A percentile compares a stretch with the other conserved stretches of the same genome.
These are phyloP conservation scores for Struthio camelus DNA, from an alignment of 2,113 vertebrate genomes.

Conservation along the genomic window DNA sequence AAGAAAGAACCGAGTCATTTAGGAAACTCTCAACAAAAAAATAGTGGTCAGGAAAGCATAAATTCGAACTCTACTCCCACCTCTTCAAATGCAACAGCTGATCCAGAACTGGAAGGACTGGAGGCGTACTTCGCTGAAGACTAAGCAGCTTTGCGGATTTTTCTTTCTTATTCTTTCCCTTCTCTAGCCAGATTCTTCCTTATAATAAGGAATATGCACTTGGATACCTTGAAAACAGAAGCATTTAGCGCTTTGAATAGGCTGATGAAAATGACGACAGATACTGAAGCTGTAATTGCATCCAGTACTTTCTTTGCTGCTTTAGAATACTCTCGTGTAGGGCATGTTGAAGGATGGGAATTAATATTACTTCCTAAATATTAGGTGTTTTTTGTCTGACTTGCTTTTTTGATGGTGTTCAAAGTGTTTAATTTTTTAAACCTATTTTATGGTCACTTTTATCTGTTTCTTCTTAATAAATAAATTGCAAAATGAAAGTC, in stretches of 20 bases:
- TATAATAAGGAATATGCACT: background rate
- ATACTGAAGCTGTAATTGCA: background rate
- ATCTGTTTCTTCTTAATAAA: slow-evolving; percentile 65
- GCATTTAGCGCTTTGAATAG: background rate
- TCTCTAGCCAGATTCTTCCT: background rate
- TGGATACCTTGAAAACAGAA: background rate
- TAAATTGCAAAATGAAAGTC: background rate
- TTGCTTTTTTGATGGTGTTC: background rate
- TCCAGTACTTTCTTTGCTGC: background rate
- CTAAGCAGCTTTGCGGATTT: slow-evolving; percentile 1
- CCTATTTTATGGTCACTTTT: background rate
- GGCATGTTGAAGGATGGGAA: background rate
- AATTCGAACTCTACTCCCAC: slow-evolving; percentile 25
- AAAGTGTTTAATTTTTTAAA: background rate
- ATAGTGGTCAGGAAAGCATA: slow-evolving; percentile 54
- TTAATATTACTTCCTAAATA: background rate
- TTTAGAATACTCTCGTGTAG: background rate
- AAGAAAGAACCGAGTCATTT: slow-evolving; percentile 81
- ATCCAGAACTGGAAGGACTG: slow-evolving; percentile 81
- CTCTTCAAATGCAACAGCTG: slow-evolving; percentile 48
- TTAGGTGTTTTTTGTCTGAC: background rate
- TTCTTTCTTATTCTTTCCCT: background rate
- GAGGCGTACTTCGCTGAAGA: slow-evolving; percentile 82
- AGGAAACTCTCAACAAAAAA: slow-evolving; percentile 74
- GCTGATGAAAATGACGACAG: background rate